A percentile compares a stretch with the other conserved stretches of the same genome.
Conservation (phyloP, 2,797 vertebrate species). For the Morelia viridis region DNA sequence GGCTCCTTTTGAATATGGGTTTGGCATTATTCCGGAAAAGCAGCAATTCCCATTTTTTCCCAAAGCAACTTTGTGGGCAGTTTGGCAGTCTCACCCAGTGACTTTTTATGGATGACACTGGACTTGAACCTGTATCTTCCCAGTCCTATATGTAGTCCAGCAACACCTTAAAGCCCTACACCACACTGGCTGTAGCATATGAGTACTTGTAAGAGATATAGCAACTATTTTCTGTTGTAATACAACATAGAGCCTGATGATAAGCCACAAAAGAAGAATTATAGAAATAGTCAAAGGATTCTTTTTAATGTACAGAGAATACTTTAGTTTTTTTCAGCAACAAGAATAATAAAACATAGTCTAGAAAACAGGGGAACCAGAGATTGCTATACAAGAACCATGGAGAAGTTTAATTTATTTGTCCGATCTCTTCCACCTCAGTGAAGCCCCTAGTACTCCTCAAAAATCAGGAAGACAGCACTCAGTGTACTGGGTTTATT, state of each 20-base stretch:
- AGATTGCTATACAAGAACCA: background rate
- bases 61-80: background rate
- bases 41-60: background rate
- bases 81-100: background rate
- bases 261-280: background rate
- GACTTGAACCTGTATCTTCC: background rate
- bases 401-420: background rate
- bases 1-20: background rate
- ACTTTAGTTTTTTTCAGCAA: background rate
- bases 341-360: background rate
- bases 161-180: background rate
- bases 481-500: constrained; percentile 20
- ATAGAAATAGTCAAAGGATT: background rate
- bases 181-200: background rate
- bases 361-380: background rate
- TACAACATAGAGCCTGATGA: background rate
- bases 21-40: background rate
- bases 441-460: background rate
- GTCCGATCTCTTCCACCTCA: background rate
- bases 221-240: background rate
- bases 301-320: background rate
- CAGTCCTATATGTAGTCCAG: background rate
- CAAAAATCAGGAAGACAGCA: background rate
- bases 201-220: background rate
- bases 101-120: background rate